Evolutionary conservation across 1,140 invertebrate species (phyloP), one percentile per base, ranked within the genome.

Genomic region (Trigoniulus corallinus): DNA sequence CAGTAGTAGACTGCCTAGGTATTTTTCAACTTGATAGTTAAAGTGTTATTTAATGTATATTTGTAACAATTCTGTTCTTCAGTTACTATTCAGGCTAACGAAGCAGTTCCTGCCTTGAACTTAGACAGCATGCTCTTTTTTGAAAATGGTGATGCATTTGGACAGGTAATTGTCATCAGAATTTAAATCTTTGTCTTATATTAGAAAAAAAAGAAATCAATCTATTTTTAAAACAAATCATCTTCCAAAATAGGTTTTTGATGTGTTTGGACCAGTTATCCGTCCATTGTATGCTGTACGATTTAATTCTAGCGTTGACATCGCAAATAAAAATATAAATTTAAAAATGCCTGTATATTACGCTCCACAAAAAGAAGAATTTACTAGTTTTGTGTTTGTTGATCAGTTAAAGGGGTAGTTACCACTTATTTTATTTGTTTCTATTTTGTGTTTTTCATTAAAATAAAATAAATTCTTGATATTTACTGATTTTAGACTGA

Each of bases 51-150:
- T 21, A 44, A 41, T 52, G 27, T 54, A 29, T n/a, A 46, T 48
- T 56, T 50, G 50, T 51, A 46, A 47, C 21, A 45, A 21, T 55
- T 50, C 40, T 42, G 21, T 59, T 46, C 73, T 73, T 15, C 69
- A 82, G 83, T 86, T 34, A 72, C 85, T 54, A 75, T 88, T 29
- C 72, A 79, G 55, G 72, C 79, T 29, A 64, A 77, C 29, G 74
- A 75, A 43, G 73, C 74, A 47, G 78, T 76, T 29, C 81, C 84
- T 47, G 74, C 83, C 0, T 72, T 92, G 40, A 79, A 93, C 71
- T 64, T 91, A 47, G 87, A 91, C 48, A 84, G 82, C 2, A 72
- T 92, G 22, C 65, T 93, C 23, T 93, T 93, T 62, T 55, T 84
- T 26, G 56, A 59, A 53, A 51, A 58, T 29, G 55, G 59, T 37